Evolutionary conservation across 2,888 invertebrate genomes (phyloP).

Genomic region (Aphodius sticticus): DNA sequence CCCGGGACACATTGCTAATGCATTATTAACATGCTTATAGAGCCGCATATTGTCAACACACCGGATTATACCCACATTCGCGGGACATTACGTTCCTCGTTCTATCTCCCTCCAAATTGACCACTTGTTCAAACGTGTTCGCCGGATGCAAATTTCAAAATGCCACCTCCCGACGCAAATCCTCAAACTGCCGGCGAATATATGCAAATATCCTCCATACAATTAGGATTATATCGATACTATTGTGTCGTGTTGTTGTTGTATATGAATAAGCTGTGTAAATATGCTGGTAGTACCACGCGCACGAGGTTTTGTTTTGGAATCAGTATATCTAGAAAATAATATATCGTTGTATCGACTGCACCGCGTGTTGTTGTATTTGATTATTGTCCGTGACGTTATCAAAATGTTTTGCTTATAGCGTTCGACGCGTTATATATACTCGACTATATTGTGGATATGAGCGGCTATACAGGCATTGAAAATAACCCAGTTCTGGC

Average conservation of each 20-base stretch:
- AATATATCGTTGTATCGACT: background rate
- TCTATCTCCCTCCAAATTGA: constrained; percentile 35
- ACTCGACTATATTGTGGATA: background rate
- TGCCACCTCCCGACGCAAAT: background rate
- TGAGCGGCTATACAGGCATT: background rate
- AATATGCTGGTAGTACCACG: background rate
- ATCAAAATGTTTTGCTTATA: background rate
- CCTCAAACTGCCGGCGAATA: constrained; percentile 5
- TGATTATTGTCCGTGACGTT: background rate
- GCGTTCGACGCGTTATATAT: background rate
- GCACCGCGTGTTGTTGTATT: background rate
- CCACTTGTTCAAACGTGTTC: constrained; percentile 33
- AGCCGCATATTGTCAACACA: constrained; percentile 43
- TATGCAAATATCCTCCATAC: background rate
- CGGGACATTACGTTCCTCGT: constrained; percentile 37
- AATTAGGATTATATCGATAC: constrained; percentile 14
- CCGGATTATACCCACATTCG: constrained; percentile 40
- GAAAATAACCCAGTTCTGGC: background rate
- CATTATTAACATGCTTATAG: constrained; percentile 44
- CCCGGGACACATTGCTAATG: constrained; percentile 43
- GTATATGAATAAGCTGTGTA: background rate
- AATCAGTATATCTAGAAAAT: background rate
- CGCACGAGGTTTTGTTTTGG: background rate
- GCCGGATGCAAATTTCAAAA: constrained; percentile 16
- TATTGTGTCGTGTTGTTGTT: background rate